phyloP scores from a whole-genome alignment of 1,140 invertebrate species.

The Rhopalosiphum padi region DNA sequence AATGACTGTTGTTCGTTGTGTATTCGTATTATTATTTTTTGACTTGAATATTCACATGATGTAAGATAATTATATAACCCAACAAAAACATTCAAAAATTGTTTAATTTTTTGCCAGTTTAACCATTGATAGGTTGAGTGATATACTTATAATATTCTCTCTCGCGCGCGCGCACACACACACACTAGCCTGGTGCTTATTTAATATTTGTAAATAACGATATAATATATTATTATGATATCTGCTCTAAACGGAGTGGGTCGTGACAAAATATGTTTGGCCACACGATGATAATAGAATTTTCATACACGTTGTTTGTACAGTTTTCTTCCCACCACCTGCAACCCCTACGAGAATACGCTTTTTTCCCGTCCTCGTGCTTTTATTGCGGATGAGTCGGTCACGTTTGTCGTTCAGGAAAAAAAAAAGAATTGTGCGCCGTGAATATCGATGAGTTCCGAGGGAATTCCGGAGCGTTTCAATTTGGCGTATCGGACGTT shows the following conservation, averaged over 20 bases:
- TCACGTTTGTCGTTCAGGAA: conserved; percentile 45
- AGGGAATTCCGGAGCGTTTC: background rate
- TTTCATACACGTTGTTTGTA: conserved; percentile 31
- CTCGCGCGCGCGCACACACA: background rate
- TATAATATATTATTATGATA: background rate
- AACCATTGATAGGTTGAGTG: background rate
- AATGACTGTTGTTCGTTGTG: background rate
- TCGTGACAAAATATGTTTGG: background rate
- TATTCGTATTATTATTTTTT: background rate
- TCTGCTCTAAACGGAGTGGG: background rate
- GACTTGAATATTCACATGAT: background rate
- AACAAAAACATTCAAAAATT: background rate
- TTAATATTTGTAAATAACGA: background rate
- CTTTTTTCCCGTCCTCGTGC: background rate
- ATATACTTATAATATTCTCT: background rate
- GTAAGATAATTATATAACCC: background rate
- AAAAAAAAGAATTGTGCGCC: conserved; percentile 22
- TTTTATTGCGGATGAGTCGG: conserved; percentile 15
- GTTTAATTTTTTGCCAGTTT: background rate
- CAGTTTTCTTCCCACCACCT: conserved; percentile 22
- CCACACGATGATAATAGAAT: conserved; percentile 37
- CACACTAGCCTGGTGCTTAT: too few species aligned
- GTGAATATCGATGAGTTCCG: conserved; percentile 45
- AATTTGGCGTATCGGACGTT: conserved; percentile 30
- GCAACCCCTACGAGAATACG: background rate